Conservation (phyloP, 2,888 invertebrate genomes). For the Drosophila engyochracea region DNA sequence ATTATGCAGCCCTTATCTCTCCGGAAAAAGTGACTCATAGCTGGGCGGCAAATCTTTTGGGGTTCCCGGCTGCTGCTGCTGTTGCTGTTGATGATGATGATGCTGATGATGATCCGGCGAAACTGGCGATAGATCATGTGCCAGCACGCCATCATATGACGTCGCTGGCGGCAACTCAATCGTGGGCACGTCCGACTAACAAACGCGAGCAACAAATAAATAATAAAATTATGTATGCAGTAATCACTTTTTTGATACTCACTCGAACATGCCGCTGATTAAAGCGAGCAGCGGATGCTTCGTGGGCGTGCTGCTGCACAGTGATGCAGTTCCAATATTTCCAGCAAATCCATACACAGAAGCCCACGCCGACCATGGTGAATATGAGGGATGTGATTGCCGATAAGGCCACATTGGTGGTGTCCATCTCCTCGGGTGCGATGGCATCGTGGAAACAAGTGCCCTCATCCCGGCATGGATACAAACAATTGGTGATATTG, state of each 20-base stretch:
- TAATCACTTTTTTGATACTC: constrained; percentile 11
- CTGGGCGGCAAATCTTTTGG: constrained; percentile 85
- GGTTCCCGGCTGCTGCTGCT: constrained; percentile 71
- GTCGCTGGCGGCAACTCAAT: constrained; percentile 78
- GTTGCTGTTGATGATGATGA: constrained; percentile 16
- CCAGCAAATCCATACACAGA: constrained; percentile 85
- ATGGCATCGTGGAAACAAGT: constrained; percentile 82
- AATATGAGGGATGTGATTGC: constrained; percentile 84
- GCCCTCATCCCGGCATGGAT: constrained; percentile 83
- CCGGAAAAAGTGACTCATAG: constrained; percentile 84
- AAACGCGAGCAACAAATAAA: background rate
- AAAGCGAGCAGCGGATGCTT: constrained; percentile 81
- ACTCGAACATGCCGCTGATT: constrained; percentile 71
- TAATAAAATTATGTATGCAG: background rate
- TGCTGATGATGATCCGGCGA: constrained; percentile 54
- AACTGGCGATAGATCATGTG: constrained; percentile 54
- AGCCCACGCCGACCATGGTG: constrained; percentile 84
- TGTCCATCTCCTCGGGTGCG: constrained; percentile 74
- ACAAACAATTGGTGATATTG: constrained; percentile 83
- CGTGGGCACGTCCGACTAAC: constrained; percentile 76
- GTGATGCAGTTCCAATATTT: constrained; percentile 85
- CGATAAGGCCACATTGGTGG: constrained; percentile 83
- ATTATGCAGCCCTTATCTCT: constrained; percentile 77
- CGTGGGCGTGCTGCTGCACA: constrained; percentile 83
- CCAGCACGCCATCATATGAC: constrained; percentile 52